A percentile compares a stretch with the other conserved stretches of the same genome.
phyloP scores from a whole-genome alignment of 2,797 vertebrate genomes.

The Poeciliopsis infans region DNA sequence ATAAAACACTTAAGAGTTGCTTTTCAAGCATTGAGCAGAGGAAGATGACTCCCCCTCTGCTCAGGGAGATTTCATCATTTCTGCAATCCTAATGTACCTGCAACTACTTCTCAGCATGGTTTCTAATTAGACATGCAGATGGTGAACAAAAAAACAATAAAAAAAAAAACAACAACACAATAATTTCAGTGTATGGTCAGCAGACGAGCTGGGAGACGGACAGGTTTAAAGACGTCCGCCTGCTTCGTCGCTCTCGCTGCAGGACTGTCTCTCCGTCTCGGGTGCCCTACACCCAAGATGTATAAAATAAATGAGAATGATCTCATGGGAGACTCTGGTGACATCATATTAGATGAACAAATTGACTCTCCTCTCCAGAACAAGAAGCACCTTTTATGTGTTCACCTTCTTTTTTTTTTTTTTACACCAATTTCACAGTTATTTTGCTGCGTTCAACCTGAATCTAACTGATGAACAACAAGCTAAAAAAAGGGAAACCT shows the following conservation, averaged over 20 bases:
- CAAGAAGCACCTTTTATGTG: neutral
- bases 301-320: constrained; percentile 28
- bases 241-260: neutral
- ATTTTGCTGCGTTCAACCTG: neutral
- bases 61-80: neutral
- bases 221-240: constrained; percentile 2
- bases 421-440: neutral
- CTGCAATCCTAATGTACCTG: constrained; percentile 8
- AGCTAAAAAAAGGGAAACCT: constrained; percentile 3
- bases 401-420: neutral
- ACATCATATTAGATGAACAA: constrained; percentile 30
- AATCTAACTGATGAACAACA: neutral
- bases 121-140: constrained; percentile 6
- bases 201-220: neutral
- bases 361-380: constrained; percentile 7
- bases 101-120: constrained; percentile 7
- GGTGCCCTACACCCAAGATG: constrained; percentile 19
- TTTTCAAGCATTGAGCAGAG: neutral
- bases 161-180: neutral
- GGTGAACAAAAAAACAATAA: neutral
- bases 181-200: neutral
- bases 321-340: constrained; percentile 23
- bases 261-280: constrained; percentile 19
- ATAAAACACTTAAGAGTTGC: neutral
- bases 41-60: neutral